Base-by-base conservation (phyloP, 1,140 invertebrate genomes). In the Wiebesia pumilae region DNA sequence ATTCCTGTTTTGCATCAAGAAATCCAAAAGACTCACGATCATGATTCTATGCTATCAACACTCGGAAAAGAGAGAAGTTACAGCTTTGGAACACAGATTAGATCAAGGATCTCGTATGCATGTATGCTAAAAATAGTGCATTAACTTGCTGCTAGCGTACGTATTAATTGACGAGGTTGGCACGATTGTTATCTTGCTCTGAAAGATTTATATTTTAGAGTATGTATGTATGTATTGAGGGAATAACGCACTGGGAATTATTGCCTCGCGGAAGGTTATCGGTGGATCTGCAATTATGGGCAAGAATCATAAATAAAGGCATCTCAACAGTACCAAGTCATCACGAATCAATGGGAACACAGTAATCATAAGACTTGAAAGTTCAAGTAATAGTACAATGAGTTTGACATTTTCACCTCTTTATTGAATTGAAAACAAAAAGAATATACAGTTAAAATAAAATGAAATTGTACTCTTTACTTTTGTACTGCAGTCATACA, bases 201-300 rank as follows among this genome's bases (percentile, higher is more conserved):
- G 30, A 35, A 77, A 82, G 47, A 73, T 79, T 79, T 79, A 79
- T 79, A 79, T 58, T 79, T 58, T 58, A 3, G 51, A 54, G 77
- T 58, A 79, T 40, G 38, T 30, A 69, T 51, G 65, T 30, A 54
- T 43, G 80, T 33, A 82, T 21, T 47, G 43, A 58, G 14, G 24
- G 81, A 43, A 62, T 43, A 12, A n/a, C 47, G 30, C 58, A 38
- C 21, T 33, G 67, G 47, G 67, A 83, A 71, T 83, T 83, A 83
- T 83, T 83, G 71, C 71, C 27, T 38, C 21, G 82, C 47, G 82
- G 51, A 58, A 83, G 69, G 69, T 83, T 75, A 83, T 83, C 82
- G 69, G 82, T 62, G 69, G 51, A 83, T 77, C 82, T 83, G 82
- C 54, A 83, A 83, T 83, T 83, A 83, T 77, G 47, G 54, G 10